Evolutionary conservation across 30 jellyfish, hydroid and myxozoan genomes (phyloP).

Genomic region (Rhopilema esculentum): DNA sequence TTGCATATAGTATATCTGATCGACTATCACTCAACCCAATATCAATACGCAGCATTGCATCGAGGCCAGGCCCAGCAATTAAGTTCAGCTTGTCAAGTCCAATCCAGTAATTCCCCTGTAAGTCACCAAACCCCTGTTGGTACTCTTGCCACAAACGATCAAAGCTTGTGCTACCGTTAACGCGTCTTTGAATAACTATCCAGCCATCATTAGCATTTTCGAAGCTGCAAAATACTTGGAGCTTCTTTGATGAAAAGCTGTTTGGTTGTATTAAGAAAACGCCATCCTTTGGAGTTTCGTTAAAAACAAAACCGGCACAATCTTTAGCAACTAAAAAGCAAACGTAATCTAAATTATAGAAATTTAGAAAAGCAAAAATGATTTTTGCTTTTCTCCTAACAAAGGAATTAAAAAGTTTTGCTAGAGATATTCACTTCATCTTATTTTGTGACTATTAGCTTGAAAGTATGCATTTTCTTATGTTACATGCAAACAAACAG

Average conservation of each 20-base stretch:
- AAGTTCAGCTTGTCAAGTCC: slow-evolving; percentile 10
- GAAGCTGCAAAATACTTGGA: slow-evolving; percentile 15
- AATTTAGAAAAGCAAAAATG: too few species aligned
- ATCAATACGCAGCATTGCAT: slow-evolving; percentile 13
- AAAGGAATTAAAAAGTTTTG: too few species aligned
- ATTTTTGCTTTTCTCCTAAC: too few species aligned
- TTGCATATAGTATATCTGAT: neutral
- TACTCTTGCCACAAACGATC: slow-evolving; percentile 21
- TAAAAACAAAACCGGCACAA: neutral
- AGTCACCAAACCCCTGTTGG: slow-evolving; percentile 29
- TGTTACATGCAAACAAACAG: too few species aligned
- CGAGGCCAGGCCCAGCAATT: neutral
- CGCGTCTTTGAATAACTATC: slow-evolving; percentile 49
- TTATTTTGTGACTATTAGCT: too few species aligned
- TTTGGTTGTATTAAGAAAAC: neutral
- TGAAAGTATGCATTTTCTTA: too few species aligned
- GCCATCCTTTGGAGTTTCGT: neutral
- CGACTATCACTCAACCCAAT: neutral
- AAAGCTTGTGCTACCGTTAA: slow-evolving; percentile 11
- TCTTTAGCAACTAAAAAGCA: neutral
- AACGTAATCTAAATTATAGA: too few species aligned
- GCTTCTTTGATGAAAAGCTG: neutral
- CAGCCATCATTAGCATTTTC: slow-evolving; percentile 15
- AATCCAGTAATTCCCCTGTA: slow-evolving; percentile 30
- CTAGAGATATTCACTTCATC: too few species aligned